Base-by-base conservation (phyloP, 2,888 invertebrate genomes). In the Ennomos erosarius region DNA sequence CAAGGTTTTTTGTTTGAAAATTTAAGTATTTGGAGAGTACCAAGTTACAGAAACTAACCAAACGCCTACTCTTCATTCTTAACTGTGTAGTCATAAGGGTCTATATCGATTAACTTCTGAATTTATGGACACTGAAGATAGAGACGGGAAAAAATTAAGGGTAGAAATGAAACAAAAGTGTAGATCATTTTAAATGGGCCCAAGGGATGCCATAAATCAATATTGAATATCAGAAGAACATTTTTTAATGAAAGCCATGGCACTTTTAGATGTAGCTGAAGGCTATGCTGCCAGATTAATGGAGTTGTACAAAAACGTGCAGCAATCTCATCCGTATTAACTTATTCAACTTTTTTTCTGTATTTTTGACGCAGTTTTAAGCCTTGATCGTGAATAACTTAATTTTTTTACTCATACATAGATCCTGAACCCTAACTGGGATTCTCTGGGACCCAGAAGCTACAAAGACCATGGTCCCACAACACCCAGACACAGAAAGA, bases 121-220 rank as follows among this genome's bases (percentile, higher is more conserved):
- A 12, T 34, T 48, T 5, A 12, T 26, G 8, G 35, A 1, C 10
- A 26, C 26, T 10, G 8, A 39, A 45, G 49, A 37, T 43, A 6
- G 26, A 26, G 26, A 6, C 26, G 26, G n/a, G 55, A 65, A 16
- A 55, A 66, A 66, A 64, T 34, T 42, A 50, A 40, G 56, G 55
- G 47, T 61, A 57, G 62, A 74, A 73, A 74, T 71, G 67, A 77
- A 79, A 79, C 73, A 75, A 76, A 80, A 74, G 73, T 69, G 64
- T 72, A 75, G 71, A 76, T 75, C 73, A 74, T 73, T 71, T 67
- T 65, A 61, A 69, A 69, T 61, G 60, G 59, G 64, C 68, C 67
- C 55, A 56, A 62, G 71, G 74, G 73, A 67, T 70, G 63, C 59
- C 74, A 78, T 82, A 81, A 81, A 80, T 82, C 82, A 82, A 79